phyloP scores from a whole-genome alignment of 2,888 invertebrate species.

The Nezara viridula region DNA sequence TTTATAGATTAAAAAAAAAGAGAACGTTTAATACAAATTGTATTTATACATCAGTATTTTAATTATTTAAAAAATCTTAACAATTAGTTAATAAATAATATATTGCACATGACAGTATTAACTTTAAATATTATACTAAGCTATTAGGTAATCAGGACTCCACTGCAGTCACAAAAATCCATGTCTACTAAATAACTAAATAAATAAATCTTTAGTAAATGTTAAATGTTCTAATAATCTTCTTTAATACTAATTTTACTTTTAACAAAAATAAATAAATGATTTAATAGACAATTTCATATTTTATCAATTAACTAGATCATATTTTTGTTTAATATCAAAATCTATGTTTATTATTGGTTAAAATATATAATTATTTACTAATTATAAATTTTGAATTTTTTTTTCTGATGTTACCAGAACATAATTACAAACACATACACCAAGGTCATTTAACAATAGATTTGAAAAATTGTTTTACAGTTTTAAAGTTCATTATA shows the following conservation, averaged over 20 bases:
- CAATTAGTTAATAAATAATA: not conserved
- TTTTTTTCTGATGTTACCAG: not conserved
- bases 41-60: not conserved
- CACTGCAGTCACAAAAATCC: not conserved
- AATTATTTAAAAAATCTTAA: not conserved
- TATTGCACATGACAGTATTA: not conserved
- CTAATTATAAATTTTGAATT: not conserved
- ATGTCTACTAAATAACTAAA: not conserved
- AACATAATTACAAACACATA: not conserved
- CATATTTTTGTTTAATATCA: not conserved
- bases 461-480: not conserved
- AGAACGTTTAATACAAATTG: not conserved
- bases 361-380: no score
- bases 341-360: not conserved
- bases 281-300: not conserved
- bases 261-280: not conserved
- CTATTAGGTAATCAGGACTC: not conserved
- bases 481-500: not conserved
- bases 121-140: not conserved
- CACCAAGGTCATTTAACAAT: not conserved
- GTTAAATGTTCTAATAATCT: not conserved
- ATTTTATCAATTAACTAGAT: not conserved
- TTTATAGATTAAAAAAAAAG: not conserved
- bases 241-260: not conserved
- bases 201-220: not conserved